Conservation (phyloP, 2,797 vertebrate species). For the Poecilia velifera region DNA sequence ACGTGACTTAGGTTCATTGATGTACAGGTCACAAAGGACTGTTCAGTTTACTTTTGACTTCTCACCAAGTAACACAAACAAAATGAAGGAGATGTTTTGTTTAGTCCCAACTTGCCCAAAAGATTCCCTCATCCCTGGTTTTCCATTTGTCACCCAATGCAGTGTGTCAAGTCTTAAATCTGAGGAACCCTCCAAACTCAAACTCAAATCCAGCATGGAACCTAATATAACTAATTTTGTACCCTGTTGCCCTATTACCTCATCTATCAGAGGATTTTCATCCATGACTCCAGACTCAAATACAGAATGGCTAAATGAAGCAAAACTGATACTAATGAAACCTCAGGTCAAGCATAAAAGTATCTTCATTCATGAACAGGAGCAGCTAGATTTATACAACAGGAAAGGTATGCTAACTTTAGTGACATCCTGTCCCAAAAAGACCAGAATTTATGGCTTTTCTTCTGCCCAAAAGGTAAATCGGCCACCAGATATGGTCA, state of each 20-base stretch:
- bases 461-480: conserved; percentile 62
- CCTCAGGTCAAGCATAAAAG: conserved; percentile 23
- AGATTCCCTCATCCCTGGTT: conserved; percentile 48
- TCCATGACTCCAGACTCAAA: conserved; percentile 37
- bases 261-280: conserved; percentile 65
- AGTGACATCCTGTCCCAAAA: conserved; percentile 62
- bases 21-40: conserved; percentile 29
- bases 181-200: conserved; percentile 43
- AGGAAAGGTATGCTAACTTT: conserved; percentile 42
- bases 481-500: conserved; percentile 32
- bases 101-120: conserved; percentile 61
- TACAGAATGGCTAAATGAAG: conserved; percentile 45
- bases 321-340: conserved; percentile 34
- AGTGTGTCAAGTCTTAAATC: conserved; percentile 40
- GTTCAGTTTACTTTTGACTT: conserved; percentile 21
- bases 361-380: conserved; percentile 4
- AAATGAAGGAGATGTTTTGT: conserved; percentile 40
- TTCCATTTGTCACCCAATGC: conserved; percentile 56
- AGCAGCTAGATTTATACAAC: conserved; percentile 8
- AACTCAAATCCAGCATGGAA: conserved; percentile 12
- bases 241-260: conserved; percentile 55
- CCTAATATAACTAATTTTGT: conserved; percentile 35
- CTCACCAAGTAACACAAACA: conserved; percentile 19
- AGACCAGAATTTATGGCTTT: conserved; percentile 56
- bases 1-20: conserved; percentile 17